Percentiles rank a stretch among this genome's conserved stretches.
Conservation (phyloP, 2,113 vertebrate species). For the Tautogolabrus adspersus region DNA sequence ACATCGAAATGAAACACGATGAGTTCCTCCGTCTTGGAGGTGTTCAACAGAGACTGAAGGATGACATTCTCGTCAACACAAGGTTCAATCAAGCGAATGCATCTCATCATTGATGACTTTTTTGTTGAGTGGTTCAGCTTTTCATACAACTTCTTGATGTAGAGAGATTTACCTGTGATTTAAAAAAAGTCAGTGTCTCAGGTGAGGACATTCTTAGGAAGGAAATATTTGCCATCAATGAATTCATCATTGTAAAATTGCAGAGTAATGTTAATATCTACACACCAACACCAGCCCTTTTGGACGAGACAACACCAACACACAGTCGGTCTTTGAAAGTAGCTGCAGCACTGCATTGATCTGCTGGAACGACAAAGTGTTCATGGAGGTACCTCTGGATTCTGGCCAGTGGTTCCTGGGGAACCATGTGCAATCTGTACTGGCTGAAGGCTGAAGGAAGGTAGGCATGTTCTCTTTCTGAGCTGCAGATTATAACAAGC, state of each 20-base stretch:
- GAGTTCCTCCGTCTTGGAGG: slow-evolving; percentile 68
- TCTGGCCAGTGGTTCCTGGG: slow-evolving; percentile 75
- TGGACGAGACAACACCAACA: slow-evolving; percentile 90
- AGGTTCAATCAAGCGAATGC: slow-evolving; percentile 88
- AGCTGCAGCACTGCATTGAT: slow-evolving; percentile 80
- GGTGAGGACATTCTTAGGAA: not conserved
- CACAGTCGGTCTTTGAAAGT: slow-evolving; percentile 86
- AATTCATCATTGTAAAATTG: not conserved
- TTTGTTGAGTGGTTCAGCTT: slow-evolving; percentile 71
- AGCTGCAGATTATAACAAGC: slow-evolving; percentile 90
- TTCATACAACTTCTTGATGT: slow-evolving; percentile 87
- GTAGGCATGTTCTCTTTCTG: slow-evolving; percentile 89
- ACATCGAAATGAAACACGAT: slow-evolving; percentile 93
- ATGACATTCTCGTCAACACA: slow-evolving; percentile 89
- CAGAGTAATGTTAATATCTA: slow-evolving; percentile 21
- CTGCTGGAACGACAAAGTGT: slow-evolving; percentile 83
- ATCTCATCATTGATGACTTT: slow-evolving; percentile 75
- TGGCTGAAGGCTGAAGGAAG: slow-evolving; percentile 93
- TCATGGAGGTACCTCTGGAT: slow-evolving; percentile 86
- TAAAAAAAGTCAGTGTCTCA: not conserved
- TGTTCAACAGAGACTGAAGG: slow-evolving; percentile 83
- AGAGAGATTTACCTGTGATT: slow-evolving; percentile 93
- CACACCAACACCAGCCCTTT: slow-evolving; percentile 93
- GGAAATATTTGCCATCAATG: not conserved
- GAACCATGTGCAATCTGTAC: slow-evolving; percentile 87